Evolutionary conservation across 2,797 vertebrate species (phyloP), one percentile per base, ranked within the genome.

Genomic region (Brachymystax lenok): DNA sequence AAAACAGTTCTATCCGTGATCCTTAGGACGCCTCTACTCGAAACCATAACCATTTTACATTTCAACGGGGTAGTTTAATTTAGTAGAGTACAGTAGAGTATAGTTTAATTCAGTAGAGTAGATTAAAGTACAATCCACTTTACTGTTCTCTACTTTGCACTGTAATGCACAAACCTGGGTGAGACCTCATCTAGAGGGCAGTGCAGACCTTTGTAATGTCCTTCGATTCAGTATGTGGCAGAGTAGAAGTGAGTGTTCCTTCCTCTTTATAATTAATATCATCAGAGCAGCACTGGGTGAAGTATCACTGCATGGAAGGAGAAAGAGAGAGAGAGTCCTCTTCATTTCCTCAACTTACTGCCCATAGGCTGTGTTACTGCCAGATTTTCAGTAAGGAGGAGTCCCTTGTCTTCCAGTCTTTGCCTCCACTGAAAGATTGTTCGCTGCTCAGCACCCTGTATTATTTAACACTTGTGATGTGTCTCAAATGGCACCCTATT

Each of bases 151-250:
- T 10, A 40, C 40, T 40, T 40, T 40, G 40, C 40, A 40, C 40
- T 40, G 40, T 10, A 40, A 40, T 40, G 40, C 2, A 40, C 40
- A 40, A 10, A 8, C 7, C 40, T 6, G n/a, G 14, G 19, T 28
- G 63, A 66, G 2, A 64, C 74, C 51, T 84, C 89, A 75, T 84
- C 88, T 87, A 92, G 92, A 90, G 88, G 92, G 90, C 89, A 90
- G 90, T 91, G 84, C 77, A 90, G 88, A 76, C 77, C 85, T 79
- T 21, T 8, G 64, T 3, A 81, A 86, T 81, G 68, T 46, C 7
- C 21, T 0, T 56, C 35, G 17, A 24, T 83, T 69, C 73, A 3
- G 71, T 73, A 68, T 19, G 13, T 40, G 40, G 8, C 40, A 40
- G 40, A 33, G 14, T 30, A 5, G 16, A 66, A 64, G 28, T 27